Base-by-base conservation (phyloP, 2,888 invertebrate genomes). In the Papilio gigon region DNA sequence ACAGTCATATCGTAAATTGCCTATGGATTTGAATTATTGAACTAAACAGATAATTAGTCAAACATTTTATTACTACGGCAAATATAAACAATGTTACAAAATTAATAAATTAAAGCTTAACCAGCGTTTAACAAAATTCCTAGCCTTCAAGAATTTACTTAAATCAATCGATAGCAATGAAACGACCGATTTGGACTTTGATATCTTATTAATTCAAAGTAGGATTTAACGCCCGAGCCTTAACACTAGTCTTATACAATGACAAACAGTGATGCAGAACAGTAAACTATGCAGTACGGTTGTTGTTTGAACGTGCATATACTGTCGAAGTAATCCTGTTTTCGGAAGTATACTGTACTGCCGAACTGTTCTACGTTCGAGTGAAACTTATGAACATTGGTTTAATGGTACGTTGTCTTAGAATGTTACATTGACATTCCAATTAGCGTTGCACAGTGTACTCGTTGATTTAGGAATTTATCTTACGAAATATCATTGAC, bases 351-450 rank as follows among this genome's bases (percentile, higher is more conserved):
- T 20, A 17, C 20, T 44, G 44, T 11, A 22, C 5, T 47, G 12
- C 22, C 11, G 20, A 1, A 20, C 5, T 47, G 22, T 20, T 47
- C 22, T 11, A 12, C 22, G n/a, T n/a, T n/a, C n/a, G n/a, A n/a
- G n/a, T n/a, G n/a, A n/a, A n/a, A n/a, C n/a, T n/a, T n/a, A n/a
- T n/a, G n/a, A n/a, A n/a, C n/a, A 42, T 67, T 67, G 17, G 47
- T 53, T 68, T 56, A 27, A 58, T 33, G 58, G 67, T 50, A 50
- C 67, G 42, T 68, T 44, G 67, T 20, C 56, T 58, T 63, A 68
- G 62, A 68, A 63, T 68, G 37, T 56, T 30, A 33, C 44, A 42
- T 56, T 61, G 62, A 68, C 56, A 68, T 68, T 68, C 67, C 67
- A 44, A 62, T 30, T 68, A 14, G 67, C 9, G 37, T 68, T 63